Conservation (phyloP, 2,797 vertebrate species). For the Melanogrammus aeglefinus region DNA sequence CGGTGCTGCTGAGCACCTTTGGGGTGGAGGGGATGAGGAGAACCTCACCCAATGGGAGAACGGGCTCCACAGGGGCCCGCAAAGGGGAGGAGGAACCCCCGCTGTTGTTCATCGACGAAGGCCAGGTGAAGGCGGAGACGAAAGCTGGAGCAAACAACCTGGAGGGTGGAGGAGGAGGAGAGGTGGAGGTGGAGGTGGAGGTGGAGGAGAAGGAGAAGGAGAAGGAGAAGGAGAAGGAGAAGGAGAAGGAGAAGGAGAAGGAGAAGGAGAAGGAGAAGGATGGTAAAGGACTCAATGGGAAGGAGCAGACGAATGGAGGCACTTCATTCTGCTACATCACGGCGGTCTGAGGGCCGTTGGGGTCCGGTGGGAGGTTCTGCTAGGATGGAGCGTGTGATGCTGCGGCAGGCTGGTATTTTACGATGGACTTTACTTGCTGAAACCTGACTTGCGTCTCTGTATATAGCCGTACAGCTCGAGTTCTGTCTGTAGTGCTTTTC, state of each 20-base stretch:
- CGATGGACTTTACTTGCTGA: background rate
- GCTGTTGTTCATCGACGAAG: constrained; percentile 54
- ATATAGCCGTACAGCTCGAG: background rate
- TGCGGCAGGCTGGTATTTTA: background rate
- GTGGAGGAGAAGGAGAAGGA: constrained; percentile 9
- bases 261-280: constrained; percentile 9
- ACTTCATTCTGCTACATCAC: constrained; percentile 44
- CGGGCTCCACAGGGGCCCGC: constrained; percentile 36
- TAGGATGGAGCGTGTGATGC: background rate
- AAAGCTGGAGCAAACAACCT: background rate
- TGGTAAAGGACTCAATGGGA: background rate
- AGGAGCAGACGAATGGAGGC: constrained; percentile 20
- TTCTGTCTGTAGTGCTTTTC: background rate
- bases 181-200: too few relatives aligned
- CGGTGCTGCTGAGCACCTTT: constrained; percentile 32
- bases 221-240: constrained; percentile 7
- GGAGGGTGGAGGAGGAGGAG: background rate
- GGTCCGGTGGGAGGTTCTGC: background rate
- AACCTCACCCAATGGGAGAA: background rate
- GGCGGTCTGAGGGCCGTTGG: constrained; percentile 34
- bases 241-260: background rate
- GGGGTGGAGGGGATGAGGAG: constrained; percentile 3
- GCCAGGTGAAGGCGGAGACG: background rate
- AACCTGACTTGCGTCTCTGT: background rate
- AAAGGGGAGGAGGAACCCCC: constrained; percentile 47